Percentiles rank a stretch among this genome's conserved stretches.
These are phyloP conservation scores for Sinocyclocheilus maitianheensis DNA, from an alignment of 2,113 vertebrate species.

Conservation along the genomic window DNA sequence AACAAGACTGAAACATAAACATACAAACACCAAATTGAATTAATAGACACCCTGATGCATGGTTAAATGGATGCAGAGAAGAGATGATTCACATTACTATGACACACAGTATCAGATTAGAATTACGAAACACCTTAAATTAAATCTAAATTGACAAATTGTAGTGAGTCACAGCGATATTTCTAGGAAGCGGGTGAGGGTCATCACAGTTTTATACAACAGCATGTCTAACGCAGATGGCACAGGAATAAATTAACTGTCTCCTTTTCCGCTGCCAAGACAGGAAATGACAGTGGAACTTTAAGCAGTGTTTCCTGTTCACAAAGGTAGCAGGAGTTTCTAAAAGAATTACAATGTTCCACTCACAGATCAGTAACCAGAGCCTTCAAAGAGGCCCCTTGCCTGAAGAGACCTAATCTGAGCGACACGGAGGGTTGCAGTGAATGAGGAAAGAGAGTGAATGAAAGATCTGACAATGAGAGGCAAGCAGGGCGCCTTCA, in stretches of 20 bases:
- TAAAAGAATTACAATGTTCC: neutral
- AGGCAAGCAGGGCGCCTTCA: neutral
- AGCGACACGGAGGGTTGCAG: neutral
- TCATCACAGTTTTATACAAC: neutral
- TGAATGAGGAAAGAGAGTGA: neutral
- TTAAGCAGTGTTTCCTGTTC: neutral
- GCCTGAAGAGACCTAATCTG: constrained; percentile 6
- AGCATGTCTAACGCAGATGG: constrained; percentile 9
- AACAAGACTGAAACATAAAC: constrained; percentile 70
- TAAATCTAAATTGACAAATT: constrained; percentile 8
- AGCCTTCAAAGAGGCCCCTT: constrained; percentile 31
- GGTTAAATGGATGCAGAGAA: neutral
- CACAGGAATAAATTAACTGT: constrained; percentile 21
- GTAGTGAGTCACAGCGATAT: neutral
- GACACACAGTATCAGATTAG: neutral
- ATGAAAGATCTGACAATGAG: neutral
- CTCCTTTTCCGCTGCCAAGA: constrained; percentile 13
- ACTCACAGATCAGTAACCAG: constrained; percentile 45
- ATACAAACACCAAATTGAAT: neutral
- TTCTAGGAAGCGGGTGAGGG: neutral
- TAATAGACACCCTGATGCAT: neutral
- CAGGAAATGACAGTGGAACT: constrained; percentile 26
- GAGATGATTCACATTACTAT: neutral
- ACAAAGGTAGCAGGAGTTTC: neutral
- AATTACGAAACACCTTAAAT: neutral